Evolutionary conservation across 1,140 invertebrate species (phyloP).

Genomic region (Anthonomus grandis): DNA sequence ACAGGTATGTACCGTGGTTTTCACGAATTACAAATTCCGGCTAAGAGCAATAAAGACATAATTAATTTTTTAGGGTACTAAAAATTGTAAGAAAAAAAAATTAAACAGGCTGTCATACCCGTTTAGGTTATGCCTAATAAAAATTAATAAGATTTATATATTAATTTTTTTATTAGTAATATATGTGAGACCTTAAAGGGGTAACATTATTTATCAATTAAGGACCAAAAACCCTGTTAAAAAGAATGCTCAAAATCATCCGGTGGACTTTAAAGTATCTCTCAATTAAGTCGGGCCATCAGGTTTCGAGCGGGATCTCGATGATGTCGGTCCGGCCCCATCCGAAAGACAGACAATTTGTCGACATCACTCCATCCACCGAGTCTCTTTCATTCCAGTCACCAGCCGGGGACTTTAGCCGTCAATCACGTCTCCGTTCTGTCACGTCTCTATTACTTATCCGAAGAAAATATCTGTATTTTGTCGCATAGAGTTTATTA

Average conservation of each 20-base stretch:
- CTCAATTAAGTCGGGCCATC: constrained; percentile 10
- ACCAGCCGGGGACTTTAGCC: constrained; percentile 17
- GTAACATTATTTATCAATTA: too few relatives aligned
- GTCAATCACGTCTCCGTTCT: constrained; percentile 17
- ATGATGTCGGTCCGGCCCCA: constrained; percentile 10
- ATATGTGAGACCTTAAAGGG: too few relatives aligned
- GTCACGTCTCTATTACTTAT: constrained; percentile 22
- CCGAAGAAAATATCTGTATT: constrained; percentile 20
- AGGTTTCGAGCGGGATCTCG: neutral
- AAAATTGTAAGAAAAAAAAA: neutral
- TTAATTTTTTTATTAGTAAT: too few relatives aligned
- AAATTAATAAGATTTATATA: neutral
- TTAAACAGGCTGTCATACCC: neutral
- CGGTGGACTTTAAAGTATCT: neutral
- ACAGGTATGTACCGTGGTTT: constrained; percentile 23
- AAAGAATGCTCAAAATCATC: neutral
- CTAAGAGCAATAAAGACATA: constrained; percentile 8
- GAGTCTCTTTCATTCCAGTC: constrained; percentile 29
- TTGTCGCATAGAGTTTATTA: constrained; percentile 9
- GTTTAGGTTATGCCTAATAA: neutral
- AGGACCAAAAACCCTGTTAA: too few relatives aligned
- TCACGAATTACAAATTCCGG: neutral
- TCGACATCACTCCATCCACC: constrained; percentile 34
- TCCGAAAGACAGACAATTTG: constrained; percentile 33
- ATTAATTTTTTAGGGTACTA: too few relatives aligned